Evolutionary conservation across 1,140 invertebrate genomes (phyloP).

Genomic region (Drepana arcuata): DNA sequence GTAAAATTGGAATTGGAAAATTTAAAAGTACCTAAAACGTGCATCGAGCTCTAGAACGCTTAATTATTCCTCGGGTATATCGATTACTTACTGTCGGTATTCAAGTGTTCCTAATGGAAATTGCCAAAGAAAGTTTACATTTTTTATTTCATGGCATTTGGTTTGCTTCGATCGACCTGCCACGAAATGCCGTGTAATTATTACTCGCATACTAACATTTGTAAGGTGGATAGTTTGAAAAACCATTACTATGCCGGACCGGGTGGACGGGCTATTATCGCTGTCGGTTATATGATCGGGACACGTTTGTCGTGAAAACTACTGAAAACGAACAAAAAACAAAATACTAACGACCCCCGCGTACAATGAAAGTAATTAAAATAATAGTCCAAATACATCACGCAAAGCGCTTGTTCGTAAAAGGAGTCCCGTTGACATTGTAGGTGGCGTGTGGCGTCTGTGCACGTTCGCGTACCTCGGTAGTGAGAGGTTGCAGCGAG

Average conservation of each 20-base stretch:
- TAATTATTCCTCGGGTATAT: constrained; percentile 42
- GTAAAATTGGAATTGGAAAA: too few species aligned
- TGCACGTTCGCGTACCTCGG: constrained; percentile 19
- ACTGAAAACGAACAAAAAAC: constrained; percentile 38
- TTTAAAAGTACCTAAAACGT: too few species aligned
- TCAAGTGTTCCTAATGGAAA: constrained; percentile 33
- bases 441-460: constrained; percentile 14
- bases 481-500: constrained; percentile 14
- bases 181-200: constrained; percentile 32
- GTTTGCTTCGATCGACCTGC: constrained; percentile 32
- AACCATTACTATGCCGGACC: constrained; percentile 34
- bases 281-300: constrained; percentile 24
- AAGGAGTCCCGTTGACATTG: constrained; percentile 27
- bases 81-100: constrained; percentile 29
- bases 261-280: too few species aligned
- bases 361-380: constrained; percentile 63
- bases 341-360: constrained; percentile 40
- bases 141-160: constrained; percentile 26
- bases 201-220: constrained; percentile 21
- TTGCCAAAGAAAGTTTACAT: constrained; percentile 33
- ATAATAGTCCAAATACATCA: constrained; percentile 57
- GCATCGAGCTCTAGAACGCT: too few species aligned
- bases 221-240: constrained; percentile 38
- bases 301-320: constrained; percentile 34
- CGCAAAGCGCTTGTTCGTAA: constrained; percentile 45